Conservation (phyloP, 2,113 vertebrate genomes). For the Dasyurus viverrinus region DNA sequence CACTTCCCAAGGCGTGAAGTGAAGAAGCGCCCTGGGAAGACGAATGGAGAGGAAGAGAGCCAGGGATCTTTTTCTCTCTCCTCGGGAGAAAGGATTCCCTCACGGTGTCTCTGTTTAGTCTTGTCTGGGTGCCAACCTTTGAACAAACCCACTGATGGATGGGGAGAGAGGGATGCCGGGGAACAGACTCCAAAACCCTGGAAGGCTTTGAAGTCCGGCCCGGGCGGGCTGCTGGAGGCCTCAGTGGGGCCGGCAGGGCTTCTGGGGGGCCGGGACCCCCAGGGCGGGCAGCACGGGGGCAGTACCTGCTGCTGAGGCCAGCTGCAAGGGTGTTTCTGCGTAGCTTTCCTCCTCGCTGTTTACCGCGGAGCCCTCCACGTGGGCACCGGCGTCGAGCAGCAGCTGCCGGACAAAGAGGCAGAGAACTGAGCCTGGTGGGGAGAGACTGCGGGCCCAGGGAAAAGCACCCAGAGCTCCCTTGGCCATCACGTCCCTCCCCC, state of each 20-base stretch:
- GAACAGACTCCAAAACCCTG: background rate
- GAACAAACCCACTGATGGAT: background rate
- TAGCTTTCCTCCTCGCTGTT: constrained; percentile 93
- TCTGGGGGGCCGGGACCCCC: background rate
- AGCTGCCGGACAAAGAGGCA: constrained; percentile 83
- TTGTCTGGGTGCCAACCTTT: background rate
- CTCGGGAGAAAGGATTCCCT: background rate
- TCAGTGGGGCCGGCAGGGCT: background rate
- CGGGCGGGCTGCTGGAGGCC: background rate
- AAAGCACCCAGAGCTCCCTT: background rate
- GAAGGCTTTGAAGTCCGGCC: background rate
- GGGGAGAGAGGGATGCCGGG: too few species aligned
- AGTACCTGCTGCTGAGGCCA: constrained; percentile 97
- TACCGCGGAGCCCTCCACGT: constrained; percentile 93
- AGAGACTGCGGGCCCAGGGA: background rate
- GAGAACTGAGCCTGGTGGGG: constrained; percentile 8
- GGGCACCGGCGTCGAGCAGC: constrained; percentile 95
- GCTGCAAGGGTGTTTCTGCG: constrained; percentile 93
- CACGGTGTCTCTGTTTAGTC: background rate
- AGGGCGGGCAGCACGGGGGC: background rate
- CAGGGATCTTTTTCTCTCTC: background rate
- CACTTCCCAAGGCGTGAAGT: background rate
- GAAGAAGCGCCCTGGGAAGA: background rate
- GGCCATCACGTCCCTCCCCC: background rate
- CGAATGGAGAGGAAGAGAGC: background rate